Base-by-base conservation (phyloP, 2,113 vertebrate genomes). In the Siniperca chuatsi region DNA sequence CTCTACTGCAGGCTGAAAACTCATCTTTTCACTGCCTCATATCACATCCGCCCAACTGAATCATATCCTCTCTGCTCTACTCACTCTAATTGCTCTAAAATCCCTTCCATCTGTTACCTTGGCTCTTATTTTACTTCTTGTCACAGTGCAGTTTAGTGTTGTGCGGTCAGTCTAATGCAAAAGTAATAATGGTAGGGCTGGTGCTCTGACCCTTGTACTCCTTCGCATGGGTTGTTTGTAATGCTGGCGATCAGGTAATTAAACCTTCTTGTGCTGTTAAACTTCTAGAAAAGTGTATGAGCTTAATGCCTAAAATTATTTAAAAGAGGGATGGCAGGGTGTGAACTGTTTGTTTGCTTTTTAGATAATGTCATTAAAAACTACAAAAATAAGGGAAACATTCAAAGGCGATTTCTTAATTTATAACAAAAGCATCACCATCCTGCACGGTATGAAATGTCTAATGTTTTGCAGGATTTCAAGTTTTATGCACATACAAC, bases 61-160 rank as follows among this genome's bases (percentile, higher is more conserved):
- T 87, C 54, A 79, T 61, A 81, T 71, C 74, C 78, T 72, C 65
- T 78, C 50, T 79, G 81, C 78, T 88, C 72, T 42, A 73, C 75
- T 85, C 86, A 44, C 79, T 75, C 48, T 78, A 82, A 89, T 37
- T 89, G 75, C 73, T 70, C 70, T 29, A 69, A 84, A 85, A 62
- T 70, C 85, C 84, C 37, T 67, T 84, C 85, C 79, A 89, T 89
- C 84, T 84, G 75, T 78, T 75, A 79, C 78, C 69, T 70, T 65
- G 35, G 71, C 83, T 84, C 73, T 78, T 79, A 77, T 50, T 78
- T 64, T 60, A 74, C 74, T 65, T 77, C 83, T 84, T 71, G 37
- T 64, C 54, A 54, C 16, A 4, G 82, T 61, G 42, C 62, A 70
- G 70, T 83, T 72, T 40, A 64, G 44, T 65, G 8, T 29, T 70